Conservation (phyloP, 2,888 invertebrate species). For the Scaeva pyrastri region DNA sequence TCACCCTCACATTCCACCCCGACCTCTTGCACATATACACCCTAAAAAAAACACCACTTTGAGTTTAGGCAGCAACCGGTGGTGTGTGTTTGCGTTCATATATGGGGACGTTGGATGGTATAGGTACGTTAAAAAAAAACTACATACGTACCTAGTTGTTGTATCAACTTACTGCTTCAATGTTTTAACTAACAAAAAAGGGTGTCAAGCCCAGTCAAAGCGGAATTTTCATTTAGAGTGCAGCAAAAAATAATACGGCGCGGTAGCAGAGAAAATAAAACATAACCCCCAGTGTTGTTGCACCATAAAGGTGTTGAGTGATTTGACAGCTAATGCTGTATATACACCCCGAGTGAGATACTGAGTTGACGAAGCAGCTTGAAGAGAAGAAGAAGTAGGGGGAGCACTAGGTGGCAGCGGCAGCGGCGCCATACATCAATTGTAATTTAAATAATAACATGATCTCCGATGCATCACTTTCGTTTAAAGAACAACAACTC, state of each 20-base stretch:
- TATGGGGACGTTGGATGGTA: no score
- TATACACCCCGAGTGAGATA: not conserved
- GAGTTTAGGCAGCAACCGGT: constrained; percentile 31
- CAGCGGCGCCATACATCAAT: constrained; percentile 43
- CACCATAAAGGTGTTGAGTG: constrained; percentile 53
- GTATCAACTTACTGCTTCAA: constrained; percentile 49
- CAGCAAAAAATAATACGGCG: constrained; percentile 16
- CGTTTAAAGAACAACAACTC: constrained; percentile 44
- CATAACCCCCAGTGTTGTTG: constrained; percentile 12
- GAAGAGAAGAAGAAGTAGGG: not conserved
- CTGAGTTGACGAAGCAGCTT: constrained; percentile 9
- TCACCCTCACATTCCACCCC: constrained; percentile 3
- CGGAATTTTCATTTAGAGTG: constrained; percentile 46
- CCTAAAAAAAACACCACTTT: not conserved
- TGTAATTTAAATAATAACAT: constrained; percentile 54
- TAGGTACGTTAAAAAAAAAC: not conserved
- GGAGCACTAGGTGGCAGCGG: not conserved
- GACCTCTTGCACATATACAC: not conserved
- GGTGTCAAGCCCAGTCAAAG: constrained; percentile 53
- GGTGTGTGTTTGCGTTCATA: constrained; percentile 23
- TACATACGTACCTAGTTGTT: not conserved
- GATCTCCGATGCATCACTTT: not conserved
- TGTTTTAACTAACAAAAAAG: constrained; percentile 48
- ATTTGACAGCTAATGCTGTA: constrained; percentile 60
- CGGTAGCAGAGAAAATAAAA: not conserved